Evolutionary conservation across 2,888 invertebrate species (phyloP).

Genomic region (Drosophila greeni): DNA sequence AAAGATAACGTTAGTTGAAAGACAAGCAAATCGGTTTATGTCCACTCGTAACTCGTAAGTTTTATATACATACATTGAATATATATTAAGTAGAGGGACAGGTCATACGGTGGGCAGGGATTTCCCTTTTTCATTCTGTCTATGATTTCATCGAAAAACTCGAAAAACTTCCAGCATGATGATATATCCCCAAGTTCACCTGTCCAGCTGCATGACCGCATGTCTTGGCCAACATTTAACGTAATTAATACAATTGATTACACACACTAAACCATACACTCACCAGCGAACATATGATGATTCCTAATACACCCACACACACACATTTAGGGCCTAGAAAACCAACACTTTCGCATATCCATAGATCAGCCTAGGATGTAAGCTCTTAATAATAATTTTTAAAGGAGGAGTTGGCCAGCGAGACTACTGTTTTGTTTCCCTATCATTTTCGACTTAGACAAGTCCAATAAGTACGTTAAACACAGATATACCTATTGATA

Average conservation of each 20-base stretch:
- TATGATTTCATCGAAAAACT: neutral
- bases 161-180: slow-evolving; percentile 18
- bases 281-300: slow-evolving; percentile 62
- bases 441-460: slow-evolving; percentile 40
- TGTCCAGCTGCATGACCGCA: slow-evolving; percentile 43
- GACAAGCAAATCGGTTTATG: slow-evolving; percentile 69
- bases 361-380: slow-evolving; percentile 54
- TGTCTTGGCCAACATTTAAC: slow-evolving; percentile 64
- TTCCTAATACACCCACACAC: slow-evolving; percentile 60
- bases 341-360: slow-evolving; percentile 56
- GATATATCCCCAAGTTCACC: neutral
- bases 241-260: slow-evolving; percentile 72
- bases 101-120: slow-evolving; percentile 39
- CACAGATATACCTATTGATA: slow-evolving; percentile 39
- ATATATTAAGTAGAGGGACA: slow-evolving; percentile 33
- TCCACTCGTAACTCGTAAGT: slow-evolving; percentile 65
- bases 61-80: slow-evolving; percentile 46
- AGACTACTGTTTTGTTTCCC: slow-evolving; percentile 44
- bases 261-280: slow-evolving; percentile 36
- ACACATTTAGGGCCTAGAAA: slow-evolving; percentile 55
- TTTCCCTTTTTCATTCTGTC: slow-evolving; percentile 1
- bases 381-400: slow-evolving; percentile 72
- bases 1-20: slow-evolving; percentile 35
- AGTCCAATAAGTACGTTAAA: slow-evolving; percentile 63
- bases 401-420: slow-evolving; percentile 28